Base-by-base conservation (phyloP, 2,888 invertebrate genomes). In the Erpobdella octoculata region DNA sequence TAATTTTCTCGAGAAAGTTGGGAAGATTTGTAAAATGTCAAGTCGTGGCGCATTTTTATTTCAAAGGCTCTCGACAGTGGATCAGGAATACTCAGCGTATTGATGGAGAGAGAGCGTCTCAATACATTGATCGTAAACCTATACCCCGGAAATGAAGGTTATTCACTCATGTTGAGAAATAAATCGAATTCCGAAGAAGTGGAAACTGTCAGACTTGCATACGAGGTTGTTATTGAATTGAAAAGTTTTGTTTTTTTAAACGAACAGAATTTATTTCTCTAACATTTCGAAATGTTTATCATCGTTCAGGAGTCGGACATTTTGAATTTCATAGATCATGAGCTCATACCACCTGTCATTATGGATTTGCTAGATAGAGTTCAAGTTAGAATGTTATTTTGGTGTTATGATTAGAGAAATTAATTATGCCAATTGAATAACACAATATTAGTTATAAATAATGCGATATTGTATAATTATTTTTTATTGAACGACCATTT, bases 91-190 rank as follows among this genome's bases (percentile, higher is more conserved):
- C 86, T 94, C 83, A 91, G 91, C 81, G 90, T 91, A 83, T 86
- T 93, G 80, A 89, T 93, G 81, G 88, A 89, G 81, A 88, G 88
- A 80, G 92, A 93, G 84, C 89, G 89, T 83, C 87, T 93, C 79
- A 92, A 92, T 83, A 92, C 92, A 76, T 86, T 94, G 81, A 90
- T 93, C 80, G 87, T 94, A 79, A 94, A 92, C 85, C 86, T 94
- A 78, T 92, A 93, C 85, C 91, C 92, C 74, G 91, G 90, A 72
- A 91, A 92, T 85, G 92, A 93, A 84, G 93, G 93, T 78, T 93
- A 92, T 85, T 91, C 92, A 75, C 83, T 89, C 78, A 83, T 85
- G 87, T 72, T 82, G 65, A 77, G 78, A 61, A 79, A 80, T 8
- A 76, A 77, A 77, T 31, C 33, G 65, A 77, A 76, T 75, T 80